These are phyloP conservation scores for Laticauda colubrina DNA, from an alignment of 2,113 vertebrate genomes.

Conservation along the genomic window DNA sequence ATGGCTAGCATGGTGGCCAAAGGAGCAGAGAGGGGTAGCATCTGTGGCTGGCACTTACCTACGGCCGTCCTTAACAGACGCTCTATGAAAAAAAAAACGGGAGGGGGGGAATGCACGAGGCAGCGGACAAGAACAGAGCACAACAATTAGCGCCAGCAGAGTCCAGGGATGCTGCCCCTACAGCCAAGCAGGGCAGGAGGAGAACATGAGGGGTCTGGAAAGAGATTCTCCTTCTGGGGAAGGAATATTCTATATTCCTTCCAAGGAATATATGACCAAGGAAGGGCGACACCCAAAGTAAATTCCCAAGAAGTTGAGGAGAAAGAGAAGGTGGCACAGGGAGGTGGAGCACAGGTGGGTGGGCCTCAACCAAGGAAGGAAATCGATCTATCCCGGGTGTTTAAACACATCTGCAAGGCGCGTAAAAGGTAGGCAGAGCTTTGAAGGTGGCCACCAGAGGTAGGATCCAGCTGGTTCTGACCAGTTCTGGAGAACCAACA, in stretches of 20 bases:
- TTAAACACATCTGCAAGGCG: no score
- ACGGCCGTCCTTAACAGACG: constrained; percentile 30
- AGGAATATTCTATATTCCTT: no score
- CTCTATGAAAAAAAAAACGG: constrained; percentile 32
- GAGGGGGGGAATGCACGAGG: neutral
- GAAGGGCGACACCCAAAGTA: neutral
- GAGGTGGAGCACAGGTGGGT: neutral
- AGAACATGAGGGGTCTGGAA: neutral
- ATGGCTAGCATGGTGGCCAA: neutral
- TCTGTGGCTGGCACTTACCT: constrained; percentile 54
- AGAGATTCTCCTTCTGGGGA: neutral
- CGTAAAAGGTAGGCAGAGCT: neutral
- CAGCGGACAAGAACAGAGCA: constrained; percentile 52
- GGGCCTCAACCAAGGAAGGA: neutral
- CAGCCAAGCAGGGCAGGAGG: neutral
- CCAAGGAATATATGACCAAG: no score
- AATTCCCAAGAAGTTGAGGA: neutral
- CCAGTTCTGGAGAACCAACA: no score
- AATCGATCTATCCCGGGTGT: neutral
- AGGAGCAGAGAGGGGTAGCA: constrained; percentile 6
- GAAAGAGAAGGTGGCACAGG: neutral
- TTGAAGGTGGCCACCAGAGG: neutral
- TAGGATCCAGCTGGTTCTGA: no score
- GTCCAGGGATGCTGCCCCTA: neutral
- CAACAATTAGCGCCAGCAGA: constrained; percentile 1